Evolutionary conservation across 2,113 vertebrate species (phyloP).

Genomic region (Mobula hypostoma): DNA sequence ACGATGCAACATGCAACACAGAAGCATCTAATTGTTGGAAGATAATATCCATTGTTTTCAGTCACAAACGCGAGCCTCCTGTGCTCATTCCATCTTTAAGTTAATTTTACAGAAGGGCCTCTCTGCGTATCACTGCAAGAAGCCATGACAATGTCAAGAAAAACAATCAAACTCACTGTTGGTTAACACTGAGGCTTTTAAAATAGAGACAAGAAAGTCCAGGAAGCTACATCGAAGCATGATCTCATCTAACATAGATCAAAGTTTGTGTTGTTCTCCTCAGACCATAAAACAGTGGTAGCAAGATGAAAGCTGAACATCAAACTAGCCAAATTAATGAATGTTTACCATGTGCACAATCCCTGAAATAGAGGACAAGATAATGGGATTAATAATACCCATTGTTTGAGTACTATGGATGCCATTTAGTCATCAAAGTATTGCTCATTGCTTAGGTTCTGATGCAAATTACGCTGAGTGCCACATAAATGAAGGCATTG

Average conservation of each 20-base stretch:
- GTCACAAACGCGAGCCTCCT: not conserved
- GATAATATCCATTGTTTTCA: not conserved
- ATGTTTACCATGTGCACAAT: not conserved
- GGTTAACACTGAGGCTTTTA: not conserved
- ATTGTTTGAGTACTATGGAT: not conserved
- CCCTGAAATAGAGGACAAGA: not conserved
- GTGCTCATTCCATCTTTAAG: not conserved
- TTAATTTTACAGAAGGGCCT: not conserved
- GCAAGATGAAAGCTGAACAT: not conserved
- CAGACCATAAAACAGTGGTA: not conserved
- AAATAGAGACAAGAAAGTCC: not conserved
- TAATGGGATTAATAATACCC: not conserved
- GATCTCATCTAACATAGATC: not conserved
- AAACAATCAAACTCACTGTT: not conserved
- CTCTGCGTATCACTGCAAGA: not conserved
- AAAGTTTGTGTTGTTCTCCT: not conserved
- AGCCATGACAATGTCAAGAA: not conserved
- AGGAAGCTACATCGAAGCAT: not conserved
- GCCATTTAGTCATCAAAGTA: too few species aligned
- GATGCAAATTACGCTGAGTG: too few species aligned
- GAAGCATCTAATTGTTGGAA: not conserved
- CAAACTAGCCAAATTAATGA: not conserved
- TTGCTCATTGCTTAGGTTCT: too few species aligned
- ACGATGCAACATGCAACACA: not conserved
- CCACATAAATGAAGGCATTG: too few species aligned